Percentiles rank a stretch among this genome's conserved stretches.
Evolutionary conservation across 2,888 invertebrate genomes (phyloP).

Genomic region (Abrostola triplasia): DNA sequence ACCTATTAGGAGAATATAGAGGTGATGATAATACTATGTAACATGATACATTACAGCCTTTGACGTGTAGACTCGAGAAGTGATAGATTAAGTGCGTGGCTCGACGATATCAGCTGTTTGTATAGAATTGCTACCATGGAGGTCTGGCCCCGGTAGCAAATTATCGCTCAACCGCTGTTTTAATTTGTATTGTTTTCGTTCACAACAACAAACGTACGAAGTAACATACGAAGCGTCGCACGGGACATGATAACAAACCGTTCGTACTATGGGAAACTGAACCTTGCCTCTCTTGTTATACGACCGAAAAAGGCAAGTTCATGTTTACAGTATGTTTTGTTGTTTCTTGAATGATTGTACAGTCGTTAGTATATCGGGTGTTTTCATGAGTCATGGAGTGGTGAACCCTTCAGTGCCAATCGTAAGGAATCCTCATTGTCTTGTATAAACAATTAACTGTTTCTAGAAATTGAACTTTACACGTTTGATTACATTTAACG

Average conservation of each 20-base stretch:
- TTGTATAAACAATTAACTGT: slow-evolving; percentile 29
- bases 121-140: slow-evolving; percentile 11
- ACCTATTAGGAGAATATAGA: no score
- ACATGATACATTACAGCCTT: background rate
- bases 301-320: slow-evolving; percentile 2
- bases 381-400: slow-evolving; percentile 49
- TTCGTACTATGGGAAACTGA: slow-evolving; percentile 10
- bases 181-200: slow-evolving; percentile 67
- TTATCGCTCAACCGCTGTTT: slow-evolving; percentile 48
- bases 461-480: slow-evolving; percentile 21
- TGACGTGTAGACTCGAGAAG: background rate
- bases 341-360: slow-evolving; percentile 9
- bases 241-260: slow-evolving; percentile 36
- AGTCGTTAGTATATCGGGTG: slow-evolving; percentile 16
- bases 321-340: background rate
- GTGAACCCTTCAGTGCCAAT: slow-evolving; percentile 36
- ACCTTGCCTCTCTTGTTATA: background rate
- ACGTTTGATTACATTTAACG: background rate
- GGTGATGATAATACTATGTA: no score
- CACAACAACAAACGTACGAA: slow-evolving; percentile 54
- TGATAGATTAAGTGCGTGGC: background rate
- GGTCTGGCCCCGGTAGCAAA: slow-evolving; percentile 5
- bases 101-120: background rate
- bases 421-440: slow-evolving; percentile 35
- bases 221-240: slow-evolving; percentile 21